Evolutionary conservation across 2,888 invertebrate species (phyloP), one percentile per base, ranked within the genome.

Genomic region (Polietes domitor): DNA sequence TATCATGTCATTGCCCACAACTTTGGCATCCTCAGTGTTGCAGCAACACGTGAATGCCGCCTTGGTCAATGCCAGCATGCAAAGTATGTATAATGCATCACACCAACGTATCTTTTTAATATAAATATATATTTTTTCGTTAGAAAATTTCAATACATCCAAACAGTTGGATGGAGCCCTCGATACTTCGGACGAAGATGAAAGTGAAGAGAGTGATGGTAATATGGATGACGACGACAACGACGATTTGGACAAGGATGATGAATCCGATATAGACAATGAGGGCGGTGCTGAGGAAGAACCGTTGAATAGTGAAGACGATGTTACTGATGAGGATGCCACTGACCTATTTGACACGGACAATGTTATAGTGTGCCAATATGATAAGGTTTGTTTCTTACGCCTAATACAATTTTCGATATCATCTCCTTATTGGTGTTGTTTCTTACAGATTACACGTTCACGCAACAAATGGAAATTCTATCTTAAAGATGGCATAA

Each of bases 381-480:
- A 99, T 93, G 99, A 99, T 93, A 99, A 99, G 94, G 97, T 97
- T 92, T 87, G 85, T 70, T n/a, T n/a, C n/a, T n/a, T n/a, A n/a
- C n/a, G n/a, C 50, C 15, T 17, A 9, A 12, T 7, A 58, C 3
- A 1, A 28, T 15, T 37, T 58, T 63, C 37, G 9, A 19, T 43
- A 7, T 21, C 15, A 15, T 70, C 21, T 10, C 10, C 68, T n/a
- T n/a, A 2, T 17, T 50, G 3, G 17, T 50, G 19, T n/a, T 15
- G 3, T 50, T 53, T 53, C 10, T 37, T 37, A 37, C 91, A 97
- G 97, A 98, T 99, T 84, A 98, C 98, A 86, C 95, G 99, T 92
- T 98, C 97, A 92, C 96, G 99, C 89, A 99, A 98, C 93, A 98
- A 98, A 93, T 99, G 99, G 99, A 99, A 99, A 94, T 99, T 99